Evolutionary conservation across 2,797 vertebrate species (phyloP).

Genomic region (Poeciliopsis presidionis): DNA sequence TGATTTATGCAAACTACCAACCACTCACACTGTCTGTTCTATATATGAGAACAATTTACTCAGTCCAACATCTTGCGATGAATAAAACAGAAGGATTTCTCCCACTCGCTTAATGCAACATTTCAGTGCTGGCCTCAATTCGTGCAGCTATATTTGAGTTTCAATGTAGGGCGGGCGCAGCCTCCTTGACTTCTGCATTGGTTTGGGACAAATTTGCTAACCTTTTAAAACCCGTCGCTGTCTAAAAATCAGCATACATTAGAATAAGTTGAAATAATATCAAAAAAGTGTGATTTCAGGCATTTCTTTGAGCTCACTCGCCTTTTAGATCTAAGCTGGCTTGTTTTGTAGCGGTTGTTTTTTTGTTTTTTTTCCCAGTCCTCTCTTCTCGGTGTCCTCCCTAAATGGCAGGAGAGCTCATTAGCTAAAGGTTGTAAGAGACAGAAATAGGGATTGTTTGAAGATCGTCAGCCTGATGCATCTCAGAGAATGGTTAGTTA

Average conservation of each 20-base stretch:
- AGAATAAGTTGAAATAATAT: constrained; percentile 6
- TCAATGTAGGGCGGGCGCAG: constrained; percentile 68
- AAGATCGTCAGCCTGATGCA: constrained; percentile 44
- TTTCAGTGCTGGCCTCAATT: constrained; percentile 73
- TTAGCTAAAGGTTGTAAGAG: constrained; percentile 70
- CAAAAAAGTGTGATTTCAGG: constrained; percentile 20
- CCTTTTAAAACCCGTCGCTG: constrained; percentile 56
- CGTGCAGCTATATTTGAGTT: constrained; percentile 71
- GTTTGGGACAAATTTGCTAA: constrained; percentile 57
- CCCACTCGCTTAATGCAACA: constrained; percentile 54
- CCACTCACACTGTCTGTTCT: constrained; percentile 8
- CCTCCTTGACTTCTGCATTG: constrained; percentile 59
- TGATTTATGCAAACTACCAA: constrained; percentile 5
- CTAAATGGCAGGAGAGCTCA: constrained; percentile 59
- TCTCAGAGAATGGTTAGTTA: constrained; percentile 44
- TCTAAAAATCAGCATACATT: not conserved
- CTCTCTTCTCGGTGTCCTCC: constrained; percentile 16
- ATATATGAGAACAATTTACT: constrained; percentile 17
- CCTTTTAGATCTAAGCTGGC: constrained; percentile 28
- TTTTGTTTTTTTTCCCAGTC: not conserved
- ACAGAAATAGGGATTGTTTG: constrained; percentile 46
- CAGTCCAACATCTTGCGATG: constrained; percentile 22
- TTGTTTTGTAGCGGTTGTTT: not conserved
- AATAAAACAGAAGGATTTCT: constrained; percentile 51
- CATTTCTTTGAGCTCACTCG: constrained; percentile 27